These are phyloP conservation scores for Tenthredo distinguenda DNA, from an alignment of 2,888 invertebrate genomes.

Conservation along the genomic window DNA sequence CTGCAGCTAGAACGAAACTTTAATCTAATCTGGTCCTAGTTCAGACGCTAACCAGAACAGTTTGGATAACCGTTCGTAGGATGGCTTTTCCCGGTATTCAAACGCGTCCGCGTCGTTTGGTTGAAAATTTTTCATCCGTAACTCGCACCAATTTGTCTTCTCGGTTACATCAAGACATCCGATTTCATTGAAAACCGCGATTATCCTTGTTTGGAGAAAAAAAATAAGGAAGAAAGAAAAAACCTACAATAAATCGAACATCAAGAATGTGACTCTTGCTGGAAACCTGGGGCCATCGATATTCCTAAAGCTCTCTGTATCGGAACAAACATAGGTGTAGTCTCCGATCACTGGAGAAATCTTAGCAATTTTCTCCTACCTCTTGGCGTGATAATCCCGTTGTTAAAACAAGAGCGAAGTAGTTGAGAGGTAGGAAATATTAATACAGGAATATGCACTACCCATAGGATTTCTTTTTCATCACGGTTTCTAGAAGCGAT, in stretches of 20 bases:
- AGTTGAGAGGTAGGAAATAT: neutral
- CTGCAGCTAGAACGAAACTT: conserved; percentile 33
- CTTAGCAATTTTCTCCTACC: neutral
- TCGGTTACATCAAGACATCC: neutral
- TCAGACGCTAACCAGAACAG: conserved; percentile 52
- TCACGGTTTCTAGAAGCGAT: neutral
- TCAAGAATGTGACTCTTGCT: neutral
- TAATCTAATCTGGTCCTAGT: conserved; percentile 48
- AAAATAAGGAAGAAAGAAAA: neutral
- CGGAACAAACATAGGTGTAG: neutral
- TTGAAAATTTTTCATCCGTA: conserved; percentile 2
- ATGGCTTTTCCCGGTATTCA: conserved; percentile 27
- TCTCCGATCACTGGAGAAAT: neutral
- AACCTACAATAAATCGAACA: neutral
- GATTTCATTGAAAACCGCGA: neutral
- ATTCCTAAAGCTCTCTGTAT: neutral
- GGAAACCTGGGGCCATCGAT: neutral
- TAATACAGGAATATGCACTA: neutral
- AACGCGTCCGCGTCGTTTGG: neutral
- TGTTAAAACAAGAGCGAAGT: neutral
- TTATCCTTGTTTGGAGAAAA: neutral
- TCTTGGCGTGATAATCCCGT: neutral
- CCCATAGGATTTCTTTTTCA: neutral
- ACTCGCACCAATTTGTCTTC: neutral
- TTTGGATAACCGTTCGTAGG: conserved; percentile 44